Evolutionary conservation across 1,140 invertebrate species (phyloP), one percentile per base, ranked within the genome.

Genomic region (Rhagoletis pomonella): DNA sequence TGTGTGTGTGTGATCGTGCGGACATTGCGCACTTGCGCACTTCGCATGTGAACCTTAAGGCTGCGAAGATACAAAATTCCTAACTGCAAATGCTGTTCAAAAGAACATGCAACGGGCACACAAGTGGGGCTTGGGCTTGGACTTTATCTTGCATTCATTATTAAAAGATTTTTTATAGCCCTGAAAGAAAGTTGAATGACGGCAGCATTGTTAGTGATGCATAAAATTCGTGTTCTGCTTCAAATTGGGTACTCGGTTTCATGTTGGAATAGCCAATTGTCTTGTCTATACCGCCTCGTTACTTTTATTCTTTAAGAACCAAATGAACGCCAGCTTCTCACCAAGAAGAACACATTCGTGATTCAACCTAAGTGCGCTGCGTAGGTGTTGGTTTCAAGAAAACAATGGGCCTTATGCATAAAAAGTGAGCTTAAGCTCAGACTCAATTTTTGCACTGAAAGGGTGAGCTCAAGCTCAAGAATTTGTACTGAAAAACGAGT

Each of bases 91-190:
- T 44, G 73, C 19, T 81, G 73, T 42, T 81, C 14, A 85, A 60
- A 85, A 39, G 84, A 85, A 85, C 84, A 85, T 85, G 84, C 84
- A 85, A 62, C 84, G 17, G 59, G 84, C 84, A 29, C 62, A 60
- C 84, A 85, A 60, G 84, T 85, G 58, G 59, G 84, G 59, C 29
- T 85, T 81, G 73, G 73, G 73, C 73, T 81, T 81, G 73, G 73
- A 55, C 73, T 81, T 81, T 85, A 85, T 85, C 84, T 85, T 60
- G 84, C 42, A 85, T 85, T 85, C 84, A 85, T 85, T 85, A 85
- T 85, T 85, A 85, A 85, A 85, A 85, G 55, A 85, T 85, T 85
- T 62, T 85, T 85, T 85, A 85, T 55, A 47, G 84, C 84, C 84
- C 84, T 85, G 39, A 44, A 85, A 59, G 84, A 85, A 81, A 81